Percentiles rank a stretch among this genome's conserved stretches.
These are phyloP conservation scores for Lordiphosa mommai DNA, from an alignment of 1,140 invertebrate species.

Conservation along the genomic window DNA sequence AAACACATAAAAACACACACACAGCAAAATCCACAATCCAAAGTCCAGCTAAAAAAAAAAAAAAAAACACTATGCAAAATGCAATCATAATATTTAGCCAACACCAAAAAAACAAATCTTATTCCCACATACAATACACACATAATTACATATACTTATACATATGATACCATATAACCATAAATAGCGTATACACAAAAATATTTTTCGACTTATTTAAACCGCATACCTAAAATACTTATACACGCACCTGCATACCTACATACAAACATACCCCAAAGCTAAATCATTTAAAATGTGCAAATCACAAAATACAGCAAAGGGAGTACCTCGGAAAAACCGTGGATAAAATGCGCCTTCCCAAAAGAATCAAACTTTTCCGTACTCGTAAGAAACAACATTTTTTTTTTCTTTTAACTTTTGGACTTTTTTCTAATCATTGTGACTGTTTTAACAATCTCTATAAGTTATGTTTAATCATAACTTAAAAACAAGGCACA, in stretches of 20 bases:
- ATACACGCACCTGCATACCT: neutral
- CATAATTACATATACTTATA: neutral
- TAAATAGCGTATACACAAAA: conserved; percentile 6
- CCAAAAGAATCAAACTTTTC: too few relatives aligned
- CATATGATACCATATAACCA: neutral
- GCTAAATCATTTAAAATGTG: neutral
- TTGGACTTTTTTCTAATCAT: too few relatives aligned
- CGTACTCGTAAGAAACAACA: too few relatives aligned
- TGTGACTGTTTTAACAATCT: too few relatives aligned
- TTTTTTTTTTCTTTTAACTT: too few relatives aligned
- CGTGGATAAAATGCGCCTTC: too few relatives aligned
- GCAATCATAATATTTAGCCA: conserved; percentile 42
- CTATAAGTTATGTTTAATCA: too few relatives aligned
- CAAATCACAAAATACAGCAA: too few relatives aligned
- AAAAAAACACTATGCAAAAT: conserved; percentile 23
- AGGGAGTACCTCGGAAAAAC: too few relatives aligned
- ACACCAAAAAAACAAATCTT: neutral
- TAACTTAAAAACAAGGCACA: too few relatives aligned
- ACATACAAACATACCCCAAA: conserved; percentile 14
- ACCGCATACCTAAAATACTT: neutral
- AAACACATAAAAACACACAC: conserved; percentile 41
- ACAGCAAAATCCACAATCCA: conserved; percentile 1
- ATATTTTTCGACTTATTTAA: conserved; percentile 27
- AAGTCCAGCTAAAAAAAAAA: conserved; percentile 8
- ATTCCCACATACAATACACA: neutral